A percentile compares a stretch with the other conserved stretches of the same genome.
Conservation (phyloP, 2,888 invertebrate genomes). For the Cosmorhoe ocellata region DNA sequence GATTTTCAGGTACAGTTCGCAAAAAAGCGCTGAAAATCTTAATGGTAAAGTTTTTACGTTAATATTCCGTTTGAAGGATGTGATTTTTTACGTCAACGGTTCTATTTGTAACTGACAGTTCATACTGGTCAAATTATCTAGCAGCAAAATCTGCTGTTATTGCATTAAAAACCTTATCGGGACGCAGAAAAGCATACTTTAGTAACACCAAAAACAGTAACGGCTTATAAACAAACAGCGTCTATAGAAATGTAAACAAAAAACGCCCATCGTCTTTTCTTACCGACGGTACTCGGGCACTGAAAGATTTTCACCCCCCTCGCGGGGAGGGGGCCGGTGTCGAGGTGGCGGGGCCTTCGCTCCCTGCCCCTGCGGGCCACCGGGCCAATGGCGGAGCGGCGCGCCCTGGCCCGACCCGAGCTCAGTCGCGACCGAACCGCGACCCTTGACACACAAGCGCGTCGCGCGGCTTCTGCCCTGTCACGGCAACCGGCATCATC, state of each 20-base stretch:
- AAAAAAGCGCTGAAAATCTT: conserved; percentile 35
- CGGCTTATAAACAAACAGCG: no score
- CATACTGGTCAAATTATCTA: neutral
- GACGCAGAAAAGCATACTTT: no score
- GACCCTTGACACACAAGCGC: conserved; percentile 80
- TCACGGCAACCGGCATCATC: conserved; percentile 76
- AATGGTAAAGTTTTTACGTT: neutral
- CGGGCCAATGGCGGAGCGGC: conserved; percentile 80
- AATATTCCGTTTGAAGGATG: neutral
- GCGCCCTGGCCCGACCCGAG: conserved; percentile 78
- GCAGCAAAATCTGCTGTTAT: neutral
- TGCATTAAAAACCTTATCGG: no score
- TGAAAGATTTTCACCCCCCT: conserved; percentile 75
- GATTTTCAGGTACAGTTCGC: conserved; percentile 71
- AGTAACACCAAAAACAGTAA: no score
- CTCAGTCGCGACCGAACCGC: conserved; percentile 79
- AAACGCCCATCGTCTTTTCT: conserved; percentile 54
- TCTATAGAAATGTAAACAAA: conserved; percentile 7
- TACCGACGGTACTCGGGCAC: conserved; percentile 69
- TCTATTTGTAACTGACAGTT: conserved; percentile 4
- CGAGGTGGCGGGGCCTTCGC: conserved; percentile 81
- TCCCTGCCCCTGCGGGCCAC: conserved; percentile 79
- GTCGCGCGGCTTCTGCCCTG: conserved; percentile 68
- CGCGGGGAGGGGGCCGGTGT: conserved; percentile 52
- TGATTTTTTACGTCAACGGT: neutral